Conservation (phyloP, 1,140 invertebrate species). For the Ceratitis capitata region DNA sequence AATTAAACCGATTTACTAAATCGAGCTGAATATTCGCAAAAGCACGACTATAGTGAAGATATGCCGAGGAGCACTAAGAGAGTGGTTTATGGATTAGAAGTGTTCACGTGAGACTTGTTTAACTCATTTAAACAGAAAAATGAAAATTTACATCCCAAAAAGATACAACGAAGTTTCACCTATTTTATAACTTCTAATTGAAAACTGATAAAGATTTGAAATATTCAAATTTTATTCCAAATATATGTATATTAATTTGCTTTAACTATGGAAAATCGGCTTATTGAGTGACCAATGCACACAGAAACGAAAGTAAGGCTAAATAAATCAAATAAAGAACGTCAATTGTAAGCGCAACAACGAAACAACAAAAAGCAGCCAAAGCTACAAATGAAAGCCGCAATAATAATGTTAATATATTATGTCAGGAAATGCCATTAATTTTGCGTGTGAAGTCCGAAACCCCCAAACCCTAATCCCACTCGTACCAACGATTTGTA, state of each 20-base stretch:
- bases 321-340: background rate
- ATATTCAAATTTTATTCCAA: background rate
- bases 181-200: background rate
- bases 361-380: background rate
- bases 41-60: too few relatives aligned
- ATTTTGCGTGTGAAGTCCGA: background rate
- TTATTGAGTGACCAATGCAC: background rate
- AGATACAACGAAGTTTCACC: too few relatives aligned
- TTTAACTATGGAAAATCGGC: background rate
- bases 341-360: background rate
- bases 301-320: background rate
- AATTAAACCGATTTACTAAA: too few relatives aligned
- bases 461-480: slow-evolving; percentile 4
- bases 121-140: too few relatives aligned
- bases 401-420: slow-evolving; percentile 20
- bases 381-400: background rate
- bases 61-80: too few relatives aligned
- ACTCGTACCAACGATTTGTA: slow-evolving; percentile 23
- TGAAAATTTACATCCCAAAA: too few relatives aligned
- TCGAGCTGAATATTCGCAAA: too few relatives aligned
- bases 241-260: background rate
- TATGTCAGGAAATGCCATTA: slow-evolving; percentile 24
- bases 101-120: too few relatives aligned
- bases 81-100: too few relatives aligned
- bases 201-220: background rate